A percentile compares a stretch with the other conserved stretches of the same genome.
These are phyloP conservation scores for Poecilia picta DNA, from an alignment of 2,797 vertebrate genomes.

Conservation along the genomic window DNA sequence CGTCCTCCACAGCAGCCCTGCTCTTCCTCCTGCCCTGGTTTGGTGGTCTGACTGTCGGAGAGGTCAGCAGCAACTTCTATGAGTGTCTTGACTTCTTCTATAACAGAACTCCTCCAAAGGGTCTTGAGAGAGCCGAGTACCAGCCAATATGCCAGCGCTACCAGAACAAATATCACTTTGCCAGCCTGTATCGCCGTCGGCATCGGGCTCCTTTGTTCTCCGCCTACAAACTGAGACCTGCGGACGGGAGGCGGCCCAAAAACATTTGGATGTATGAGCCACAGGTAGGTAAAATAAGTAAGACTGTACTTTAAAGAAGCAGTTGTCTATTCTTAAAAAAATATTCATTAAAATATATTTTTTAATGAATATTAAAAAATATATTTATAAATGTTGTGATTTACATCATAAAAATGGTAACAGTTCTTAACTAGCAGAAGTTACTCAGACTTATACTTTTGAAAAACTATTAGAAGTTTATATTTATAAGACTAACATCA, in stretches of 20 bases:
- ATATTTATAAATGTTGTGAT: background rate
- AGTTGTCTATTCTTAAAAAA: background rate
- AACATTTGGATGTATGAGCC: conserved; percentile 71
- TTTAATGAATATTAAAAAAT: too few relatives aligned
- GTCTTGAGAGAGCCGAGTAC: conserved; percentile 24
- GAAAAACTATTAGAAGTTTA: too few relatives aligned
- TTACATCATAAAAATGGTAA: too few relatives aligned
- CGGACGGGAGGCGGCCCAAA: conserved; percentile 58
- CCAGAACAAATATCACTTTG: conserved; percentile 71
- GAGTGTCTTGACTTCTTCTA: conserved; percentile 71
- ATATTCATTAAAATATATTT: too few relatives aligned
- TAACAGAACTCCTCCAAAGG: conserved; percentile 46
- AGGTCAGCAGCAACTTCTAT: conserved; percentile 59
- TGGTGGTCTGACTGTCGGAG: conserved; percentile 38
- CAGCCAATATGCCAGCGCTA: conserved; percentile 73
- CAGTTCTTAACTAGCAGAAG: too few relatives aligned
- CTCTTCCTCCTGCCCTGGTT: conserved; percentile 48
- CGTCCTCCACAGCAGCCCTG: conserved; percentile 11
- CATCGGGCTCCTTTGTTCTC: conserved; percentile 63
- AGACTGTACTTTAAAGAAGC: background rate
- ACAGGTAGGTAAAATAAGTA: conserved; percentile 58
- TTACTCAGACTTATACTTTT: too few relatives aligned
- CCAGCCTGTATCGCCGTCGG: conserved; percentile 63
- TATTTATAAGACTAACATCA: too few relatives aligned
- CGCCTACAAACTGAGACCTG: conserved; percentile 58